Percentiles rank a stretch among this genome's conserved stretches.
Evolutionary conservation across 2,113 vertebrate species (phyloP).

Genomic region (Telmatochromis sp.): DNA sequence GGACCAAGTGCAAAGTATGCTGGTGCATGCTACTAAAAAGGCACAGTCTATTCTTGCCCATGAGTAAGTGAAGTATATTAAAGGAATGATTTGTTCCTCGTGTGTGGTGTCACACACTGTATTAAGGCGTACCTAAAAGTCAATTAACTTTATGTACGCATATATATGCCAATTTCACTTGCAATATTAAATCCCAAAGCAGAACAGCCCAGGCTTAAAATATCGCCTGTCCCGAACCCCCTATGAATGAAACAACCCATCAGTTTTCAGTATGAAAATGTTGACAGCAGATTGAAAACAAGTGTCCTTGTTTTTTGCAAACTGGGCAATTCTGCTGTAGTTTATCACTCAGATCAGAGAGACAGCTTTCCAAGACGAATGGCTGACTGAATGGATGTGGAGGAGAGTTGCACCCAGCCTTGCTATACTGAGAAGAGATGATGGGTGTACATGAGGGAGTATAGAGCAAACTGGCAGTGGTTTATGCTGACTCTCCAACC

Average conservation of each 20-base stretch:
- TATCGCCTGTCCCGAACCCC: slow-evolving; percentile 22
- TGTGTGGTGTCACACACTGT: neutral
- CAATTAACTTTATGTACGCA: neutral
- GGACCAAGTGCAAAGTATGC: neutral
- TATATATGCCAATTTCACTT: neutral
- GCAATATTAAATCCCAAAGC: neutral
- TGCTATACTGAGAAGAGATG: slow-evolving; percentile 58
- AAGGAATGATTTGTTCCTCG: neutral
- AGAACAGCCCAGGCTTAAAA: slow-evolving; percentile 11
- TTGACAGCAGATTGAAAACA: slow-evolving; percentile 77
- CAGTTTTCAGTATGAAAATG: slow-evolving; percentile 67
- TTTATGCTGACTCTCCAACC: slow-evolving; percentile 78
- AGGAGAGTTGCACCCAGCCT: slow-evolving; percentile 60
- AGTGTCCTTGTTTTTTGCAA: slow-evolving; percentile 71
- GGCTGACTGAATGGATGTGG: slow-evolving; percentile 62
- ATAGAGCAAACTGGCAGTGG: slow-evolving; percentile 64
- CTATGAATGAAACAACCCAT: slow-evolving; percentile 65
- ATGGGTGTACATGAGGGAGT: slow-evolving; percentile 68
- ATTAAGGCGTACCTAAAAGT: neutral
- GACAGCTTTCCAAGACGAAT: slow-evolving; percentile 71
- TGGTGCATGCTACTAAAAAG: neutral
- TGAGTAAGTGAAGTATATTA: neutral
- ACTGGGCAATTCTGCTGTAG: slow-evolving; percentile 68
- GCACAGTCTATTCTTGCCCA: neutral
- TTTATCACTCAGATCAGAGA: slow-evolving; percentile 75